Base-by-base conservation (phyloP, 2,797 vertebrate species). In the Sebastes kiyomatsui region DNA sequence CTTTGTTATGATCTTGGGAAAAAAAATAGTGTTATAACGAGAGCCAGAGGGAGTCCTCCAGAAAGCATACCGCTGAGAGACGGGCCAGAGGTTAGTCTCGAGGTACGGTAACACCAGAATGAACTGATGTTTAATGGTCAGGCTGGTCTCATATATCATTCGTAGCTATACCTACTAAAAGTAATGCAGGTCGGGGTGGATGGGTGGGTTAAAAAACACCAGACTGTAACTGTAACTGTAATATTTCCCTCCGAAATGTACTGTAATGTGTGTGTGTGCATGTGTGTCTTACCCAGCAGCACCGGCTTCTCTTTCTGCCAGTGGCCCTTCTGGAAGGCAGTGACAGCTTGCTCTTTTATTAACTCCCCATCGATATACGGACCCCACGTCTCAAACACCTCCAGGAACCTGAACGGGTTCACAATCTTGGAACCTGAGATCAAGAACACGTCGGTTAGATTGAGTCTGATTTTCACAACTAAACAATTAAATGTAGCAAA, bases 311-410 rank as follows among this genome's bases (percentile, higher is more conserved):
- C 93, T 72, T 88, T 96, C 85, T 96, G 96, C 96, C 96, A 96
- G 89, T 90, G 89, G 18, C 94, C 95, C 61, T 90, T 94, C 73
- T 84, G 88, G 86, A 96, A 96, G 16, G 96, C 96, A 3, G 80
- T 72, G 42, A 95, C 83, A 2, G 90, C 80, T 90, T 96, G 95
- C 75, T 96, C 95, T 68, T 90, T 92, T 23, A 96, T 95, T 20
- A 96, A 70, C 30, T 93, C 88, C 16, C 93, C 95, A 1, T 96
- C 96, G 1, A 96, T 87, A 7, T 87, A 82, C 0, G 96, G 96
- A 25, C 95, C 96, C 96, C 96, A 96, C 0, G 91, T 95, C 90
- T 96, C 94, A 75, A 96, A 96, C 25, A 92, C 83, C 87, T 96
- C 95, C 89, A 96, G 91, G 75, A 96, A 96, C 74, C 90, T 86